Conservation (phyloP, 2,888 invertebrate species). For the Beris chalybata region DNA sequence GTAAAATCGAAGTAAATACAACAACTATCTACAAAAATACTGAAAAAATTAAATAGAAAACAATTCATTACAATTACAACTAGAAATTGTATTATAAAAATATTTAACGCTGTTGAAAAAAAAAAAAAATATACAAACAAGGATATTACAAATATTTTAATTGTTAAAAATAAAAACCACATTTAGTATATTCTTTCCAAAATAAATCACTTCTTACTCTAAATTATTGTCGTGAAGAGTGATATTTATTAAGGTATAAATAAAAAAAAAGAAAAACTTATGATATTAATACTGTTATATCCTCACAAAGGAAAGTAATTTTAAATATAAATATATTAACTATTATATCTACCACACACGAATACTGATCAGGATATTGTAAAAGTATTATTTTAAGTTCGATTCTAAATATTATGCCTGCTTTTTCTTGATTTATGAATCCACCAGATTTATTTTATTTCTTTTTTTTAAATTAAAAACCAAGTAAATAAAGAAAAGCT, state of each 20-base stretch:
- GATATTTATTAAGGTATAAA: slow-evolving; percentile 6
- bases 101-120: slow-evolving; percentile 5
- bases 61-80: neutral
- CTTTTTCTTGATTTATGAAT: too few species aligned
- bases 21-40: slow-evolving; percentile 22
- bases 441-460: too few species aligned
- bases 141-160: neutral
- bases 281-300: slow-evolving; percentile 14
- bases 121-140: slow-evolving; percentile 5
- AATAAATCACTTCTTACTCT: neutral
- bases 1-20: slow-evolving; percentile 21
- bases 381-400: too few species aligned
- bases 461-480: too few species aligned
- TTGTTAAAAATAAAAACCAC: neutral
- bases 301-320: too few species aligned
- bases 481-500: too few species aligned
- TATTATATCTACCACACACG: too few species aligned
- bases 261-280: slow-evolving; percentile 12
- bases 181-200: slow-evolving; percentile 1
- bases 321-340: too few species aligned
- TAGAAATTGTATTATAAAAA: slow-evolving; percentile 7
- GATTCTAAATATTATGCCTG: too few species aligned
- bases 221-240: neutral
- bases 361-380: too few species aligned
- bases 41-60: slow-evolving; percentile 7